A percentile compares a stretch with the other conserved stretches of the same genome.
These are phyloP conservation scores for Eptatretus atami DNA, from an alignment of 2,797 vertebrate genomes.

Conservation along the genomic window DNA sequence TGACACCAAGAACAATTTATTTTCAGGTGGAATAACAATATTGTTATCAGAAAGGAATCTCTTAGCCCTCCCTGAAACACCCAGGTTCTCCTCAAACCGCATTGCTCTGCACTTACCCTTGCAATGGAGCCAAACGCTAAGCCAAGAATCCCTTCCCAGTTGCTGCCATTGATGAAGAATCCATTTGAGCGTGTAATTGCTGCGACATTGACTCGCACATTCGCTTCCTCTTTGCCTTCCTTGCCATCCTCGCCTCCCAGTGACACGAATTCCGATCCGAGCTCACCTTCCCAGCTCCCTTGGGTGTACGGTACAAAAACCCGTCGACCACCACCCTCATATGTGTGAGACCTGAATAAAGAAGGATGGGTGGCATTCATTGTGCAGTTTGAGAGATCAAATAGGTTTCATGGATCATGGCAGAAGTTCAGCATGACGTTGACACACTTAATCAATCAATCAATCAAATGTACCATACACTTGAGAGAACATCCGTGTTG, in stretches of 20 bases:
- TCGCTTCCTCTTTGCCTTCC: slow-evolving; percentile 20
- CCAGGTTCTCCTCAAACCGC: no score
- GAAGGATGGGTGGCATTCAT: not conserved
- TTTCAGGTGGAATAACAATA: no score
- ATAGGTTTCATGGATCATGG: no score
- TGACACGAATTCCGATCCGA: slow-evolving; percentile 71
- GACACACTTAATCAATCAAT: no score
- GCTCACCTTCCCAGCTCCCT: slow-evolving; percentile 88
- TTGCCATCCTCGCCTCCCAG: slow-evolving; percentile 25
- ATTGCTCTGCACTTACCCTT: slow-evolving; percentile 22
- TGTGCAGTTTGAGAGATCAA: no score
- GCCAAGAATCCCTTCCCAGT: slow-evolving; percentile 94
- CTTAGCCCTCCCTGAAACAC: no score
- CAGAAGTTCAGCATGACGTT: no score
- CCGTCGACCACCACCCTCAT: slow-evolving; percentile 43
- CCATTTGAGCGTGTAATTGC: slow-evolving; percentile 85
- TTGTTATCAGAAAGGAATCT: no score
- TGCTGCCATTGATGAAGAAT: slow-evolving; percentile 97
- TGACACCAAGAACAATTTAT: no score
- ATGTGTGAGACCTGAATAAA: slow-evolving; percentile 34
- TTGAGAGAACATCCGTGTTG: no score
- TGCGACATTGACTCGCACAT: slow-evolving; percentile 66
- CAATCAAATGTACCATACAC: no score
- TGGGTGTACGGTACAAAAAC: slow-evolving; percentile 96
- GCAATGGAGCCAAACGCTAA: slow-evolving; percentile 81